Percentiles rank a stretch among this genome's conserved stretches.
These are phyloP conservation scores for Drosophila histrio DNA, from an alignment of 2,888 invertebrate genomes.

Conservation along the genomic window DNA sequence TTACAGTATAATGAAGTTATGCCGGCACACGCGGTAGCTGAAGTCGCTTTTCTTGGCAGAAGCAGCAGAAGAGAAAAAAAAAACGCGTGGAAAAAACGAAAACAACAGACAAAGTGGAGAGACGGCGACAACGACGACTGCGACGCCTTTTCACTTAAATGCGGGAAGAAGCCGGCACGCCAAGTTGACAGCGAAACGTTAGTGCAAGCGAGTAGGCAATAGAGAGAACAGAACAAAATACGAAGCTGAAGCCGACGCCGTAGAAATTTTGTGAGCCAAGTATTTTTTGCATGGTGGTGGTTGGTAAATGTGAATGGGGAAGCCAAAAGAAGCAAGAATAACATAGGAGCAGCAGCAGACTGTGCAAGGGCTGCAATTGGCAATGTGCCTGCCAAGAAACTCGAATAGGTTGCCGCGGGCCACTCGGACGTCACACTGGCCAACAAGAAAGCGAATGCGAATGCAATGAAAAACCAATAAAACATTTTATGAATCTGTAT, in stretches of 20 bases:
- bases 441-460: conserved; percentile 6
- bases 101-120: conserved; percentile 19
- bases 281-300: conserved; percentile 48
- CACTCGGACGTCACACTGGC: not conserved
- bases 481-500: conserved; percentile 28
- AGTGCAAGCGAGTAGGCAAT: conserved; percentile 40
- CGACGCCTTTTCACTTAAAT: conserved; percentile 42
- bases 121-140: conserved; percentile 11
- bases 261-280: conserved; percentile 40
- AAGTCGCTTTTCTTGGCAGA: not conserved
- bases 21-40: conserved; percentile 52
- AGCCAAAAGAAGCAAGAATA: conserved; percentile 29
- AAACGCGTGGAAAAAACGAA: conserved; percentile 43
- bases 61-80: conserved; percentile 1
- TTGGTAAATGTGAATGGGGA: conserved; percentile 42
- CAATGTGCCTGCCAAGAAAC: conserved; percentile 47
- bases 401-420: conserved; percentile 2
- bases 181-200: conserved; percentile 5
- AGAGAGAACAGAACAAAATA: conserved; percentile 18
- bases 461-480: conserved; percentile 36
- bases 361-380: conserved; percentile 52
- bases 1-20: conserved; percentile 69
- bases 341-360: conserved; percentile 8
- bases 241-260: conserved; percentile 16
- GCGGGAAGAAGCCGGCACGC: conserved; percentile 57